These are phyloP conservation scores for Stictonetta naevosa DNA, from an alignment of 2,113 vertebrate genomes.

Conservation along the genomic window DNA sequence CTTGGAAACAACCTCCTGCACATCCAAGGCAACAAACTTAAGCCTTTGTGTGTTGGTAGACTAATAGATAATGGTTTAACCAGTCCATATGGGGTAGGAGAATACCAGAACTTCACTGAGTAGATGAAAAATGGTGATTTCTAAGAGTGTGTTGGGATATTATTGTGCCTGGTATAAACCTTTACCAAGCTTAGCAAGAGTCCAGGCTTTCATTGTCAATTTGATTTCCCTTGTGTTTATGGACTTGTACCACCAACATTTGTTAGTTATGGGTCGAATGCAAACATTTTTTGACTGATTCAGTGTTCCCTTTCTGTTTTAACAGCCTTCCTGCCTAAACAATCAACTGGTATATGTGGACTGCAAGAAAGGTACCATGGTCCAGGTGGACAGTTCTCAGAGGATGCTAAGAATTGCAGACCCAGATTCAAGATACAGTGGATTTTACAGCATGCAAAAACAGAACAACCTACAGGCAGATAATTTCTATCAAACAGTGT, in stretches of 20 bases:
- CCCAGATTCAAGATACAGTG: constrained; percentile 90
- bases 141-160: background rate
- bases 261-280: background rate
- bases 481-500: constrained; percentile 93
- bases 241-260: background rate
- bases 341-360: constrained; percentile 90
- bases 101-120: background rate
- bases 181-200: background rate
- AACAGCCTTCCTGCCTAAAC: constrained; percentile 88
- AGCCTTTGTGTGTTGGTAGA: background rate
- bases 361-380: constrained; percentile 89
- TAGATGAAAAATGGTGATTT: background rate
- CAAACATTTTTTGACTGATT: background rate
- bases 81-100: background rate
- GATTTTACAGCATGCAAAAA: constrained; percentile 94
- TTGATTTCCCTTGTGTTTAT: background rate
- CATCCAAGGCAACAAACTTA: background rate
- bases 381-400: constrained; percentile 87
- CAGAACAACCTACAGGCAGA: constrained; percentile 91
- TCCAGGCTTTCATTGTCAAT: background rate
- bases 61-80: background rate
- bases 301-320: constrained; percentile 1
- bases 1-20: background rate
- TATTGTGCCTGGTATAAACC: background rate
- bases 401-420: constrained; percentile 90